These are phyloP conservation scores for Etheostoma nigrum DNA, from an alignment of 2,797 vertebrate genomes.

Conservation along the genomic window DNA sequence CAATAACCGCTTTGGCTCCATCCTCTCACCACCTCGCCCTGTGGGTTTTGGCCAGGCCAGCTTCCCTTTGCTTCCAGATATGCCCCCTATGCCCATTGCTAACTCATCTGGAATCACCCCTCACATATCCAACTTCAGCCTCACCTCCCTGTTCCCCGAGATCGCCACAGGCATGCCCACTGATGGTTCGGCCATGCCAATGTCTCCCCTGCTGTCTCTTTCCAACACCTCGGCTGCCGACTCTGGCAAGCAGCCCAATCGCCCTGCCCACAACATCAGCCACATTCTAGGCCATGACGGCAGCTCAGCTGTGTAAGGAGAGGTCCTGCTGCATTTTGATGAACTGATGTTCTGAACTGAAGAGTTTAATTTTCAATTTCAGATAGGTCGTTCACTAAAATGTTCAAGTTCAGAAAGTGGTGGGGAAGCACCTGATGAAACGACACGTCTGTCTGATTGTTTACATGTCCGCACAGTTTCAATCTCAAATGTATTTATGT, in stretches of 20 bases:
- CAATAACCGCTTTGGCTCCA: constrained; percentile 98
- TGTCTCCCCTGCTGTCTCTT: constrained; percentile 96
- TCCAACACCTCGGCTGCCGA: constrained; percentile 93
- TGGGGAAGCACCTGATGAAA: constrained; percentile 26
- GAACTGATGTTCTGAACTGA: constrained; percentile 17
- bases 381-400: constrained; percentile 9
- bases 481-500: constrained; percentile 23
- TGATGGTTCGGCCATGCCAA: constrained; percentile 94
- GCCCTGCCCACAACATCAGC: constrained; percentile 99
- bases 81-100: constrained; percentile 95
- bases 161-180: constrained; percentile 96
- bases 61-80: constrained; percentile 97
- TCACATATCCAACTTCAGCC: constrained; percentile 97
- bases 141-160: constrained; percentile 97
- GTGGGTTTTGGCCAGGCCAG: constrained; percentile 96
- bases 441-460: constrained; percentile 36
- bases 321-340: constrained; percentile 38
- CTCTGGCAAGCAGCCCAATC: constrained; percentile 95
- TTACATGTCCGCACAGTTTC: constrained; percentile 55
- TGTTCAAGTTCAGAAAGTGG: constrained; percentile 7
- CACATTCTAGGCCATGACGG: constrained; percentile 99
- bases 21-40: constrained; percentile 95
- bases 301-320: constrained; percentile 92
- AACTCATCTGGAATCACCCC: constrained; percentile 91
- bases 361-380: constrained; percentile 7